Evolutionary conservation across 2,797 vertebrate genomes (phyloP).

Genomic region (Pampus argenteus): DNA sequence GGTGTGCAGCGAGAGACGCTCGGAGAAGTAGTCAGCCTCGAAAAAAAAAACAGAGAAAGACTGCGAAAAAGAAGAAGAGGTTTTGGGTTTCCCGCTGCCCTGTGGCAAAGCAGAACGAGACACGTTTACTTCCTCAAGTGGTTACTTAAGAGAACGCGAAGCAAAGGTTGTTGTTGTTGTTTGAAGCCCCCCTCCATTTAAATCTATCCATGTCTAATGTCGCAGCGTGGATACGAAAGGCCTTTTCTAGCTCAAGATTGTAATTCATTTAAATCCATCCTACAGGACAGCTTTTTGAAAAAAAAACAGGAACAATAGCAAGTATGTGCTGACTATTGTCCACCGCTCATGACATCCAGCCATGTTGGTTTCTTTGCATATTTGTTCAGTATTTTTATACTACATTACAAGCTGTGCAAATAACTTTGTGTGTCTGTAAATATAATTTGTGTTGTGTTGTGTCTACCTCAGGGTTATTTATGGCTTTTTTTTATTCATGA

Average conservation of each 20-base stretch:
- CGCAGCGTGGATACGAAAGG: neutral
- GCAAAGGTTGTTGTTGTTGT: slow-evolving; percentile 40
- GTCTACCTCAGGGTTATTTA: slow-evolving; percentile 33
- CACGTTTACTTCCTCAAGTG: slow-evolving; percentile 62
- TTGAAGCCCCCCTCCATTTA: neutral
- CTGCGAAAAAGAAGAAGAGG: slow-evolving; percentile 58
- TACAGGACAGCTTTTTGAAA: slow-evolving; percentile 26
- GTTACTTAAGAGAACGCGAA: slow-evolving; percentile 14
- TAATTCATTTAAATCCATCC: slow-evolving; percentile 1
- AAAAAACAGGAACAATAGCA: slow-evolving; percentile 26
- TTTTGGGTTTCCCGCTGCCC: slow-evolving; percentile 77
- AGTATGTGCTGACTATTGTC: slow-evolving; percentile 17
- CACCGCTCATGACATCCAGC: slow-evolving; percentile 17
- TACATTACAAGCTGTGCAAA: slow-evolving; percentile 5
- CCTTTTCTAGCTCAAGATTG: neutral
- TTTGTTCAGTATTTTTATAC: slow-evolving; percentile 15
- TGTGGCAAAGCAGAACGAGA: slow-evolving; percentile 51
- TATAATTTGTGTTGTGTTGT: slow-evolving; percentile 10
- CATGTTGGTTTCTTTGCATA: slow-evolving; percentile 26
- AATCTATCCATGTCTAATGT: neutral
- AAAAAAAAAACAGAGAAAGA: slow-evolving; percentile 29
- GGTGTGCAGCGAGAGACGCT: slow-evolving; percentile 15
- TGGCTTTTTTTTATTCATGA: slow-evolving; percentile 22
- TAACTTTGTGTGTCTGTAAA: slow-evolving; percentile 3
- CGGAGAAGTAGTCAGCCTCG: slow-evolving; percentile 26